Evolutionary conservation across 2,113 vertebrate species (phyloP), one percentile per base, ranked within the genome.

Genomic region (Acrocephalus kingi): DNA sequence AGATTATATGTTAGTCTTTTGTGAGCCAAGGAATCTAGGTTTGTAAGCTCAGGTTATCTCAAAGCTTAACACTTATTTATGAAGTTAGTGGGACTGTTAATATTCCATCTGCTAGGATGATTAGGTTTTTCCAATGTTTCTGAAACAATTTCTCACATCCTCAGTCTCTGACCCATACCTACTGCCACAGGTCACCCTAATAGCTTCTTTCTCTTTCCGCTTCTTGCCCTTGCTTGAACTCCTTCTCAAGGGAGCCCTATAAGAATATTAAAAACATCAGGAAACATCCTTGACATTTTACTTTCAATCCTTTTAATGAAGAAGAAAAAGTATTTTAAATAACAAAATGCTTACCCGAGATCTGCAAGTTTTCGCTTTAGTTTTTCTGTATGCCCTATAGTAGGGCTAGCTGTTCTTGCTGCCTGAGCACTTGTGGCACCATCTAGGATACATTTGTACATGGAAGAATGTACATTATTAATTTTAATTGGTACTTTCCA

Each of bases 201-300:
- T 58, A 54, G 95, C 88, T 95, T 98, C 98, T 94, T 97, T 98
- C 71, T 98, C 97, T 83, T 97, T 98, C 96, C 97, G 93, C 95
- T 98, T 98, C 97, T 98, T 98, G 84, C 97, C 96, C 90, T 97
- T 98, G 94, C 73, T 98, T 78, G 97, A 97, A 96, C 87, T 98
- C 92, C 97, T 98, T 95, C 96, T 97, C 94, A 98, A 95, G 51
- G 98, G 98, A 69, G 96, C 97, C 96, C 98, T 98, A 82, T 3
- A 97, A 96, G 10, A 72, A 94, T 16, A 97, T 73, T 59, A 93
- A 94, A 86, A 61, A 86, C 86, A 81, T 88, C 52, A 96, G 37
- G 43, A 67, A 74, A 84, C 4, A 81, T 58, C 24, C 77, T 52
- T 24, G n/a, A 79, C 90, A 88, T 71, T 63, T 79, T 41, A 76